Evolutionary conservation across 2,888 invertebrate species (phyloP).

Genomic region (Neoscelio sp.): DNA sequence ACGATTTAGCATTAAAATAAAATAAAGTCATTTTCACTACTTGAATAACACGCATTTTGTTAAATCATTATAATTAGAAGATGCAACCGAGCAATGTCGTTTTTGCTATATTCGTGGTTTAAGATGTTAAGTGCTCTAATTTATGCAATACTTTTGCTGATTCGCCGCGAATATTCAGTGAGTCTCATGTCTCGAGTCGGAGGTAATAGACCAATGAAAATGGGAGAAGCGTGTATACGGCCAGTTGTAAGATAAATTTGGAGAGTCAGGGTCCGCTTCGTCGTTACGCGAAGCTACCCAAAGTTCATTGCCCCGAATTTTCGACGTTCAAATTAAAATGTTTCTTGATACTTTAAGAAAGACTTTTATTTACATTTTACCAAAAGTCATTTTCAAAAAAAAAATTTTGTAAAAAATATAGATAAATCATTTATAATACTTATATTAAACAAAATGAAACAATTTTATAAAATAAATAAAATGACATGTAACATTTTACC

Average conservation of each 20-base stretch:
- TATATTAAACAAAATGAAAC: too few relatives aligned
- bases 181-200: constrained; percentile 46
- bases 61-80: constrained; percentile 25
- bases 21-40: neutral
- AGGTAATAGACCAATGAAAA: constrained; percentile 67
- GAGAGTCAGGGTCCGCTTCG: constrained; percentile 63
- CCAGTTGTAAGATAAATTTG: constrained; percentile 65
- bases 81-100: constrained; percentile 15
- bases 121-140: constrained; percentile 58
- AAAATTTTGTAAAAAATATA: too few relatives aligned
- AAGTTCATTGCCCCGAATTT: constrained; percentile 65
- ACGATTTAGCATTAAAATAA: neutral
- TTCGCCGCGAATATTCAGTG: constrained; percentile 46
- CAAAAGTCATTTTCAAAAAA: too few relatives aligned
- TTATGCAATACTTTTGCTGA: constrained; percentile 54
- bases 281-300: constrained; percentile 48
- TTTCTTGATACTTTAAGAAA: too few relatives aligned
- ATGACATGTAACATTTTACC: too few relatives aligned
- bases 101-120: constrained; percentile 31
- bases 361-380: too few relatives aligned
- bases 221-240: constrained; percentile 62
- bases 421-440: too few relatives aligned
- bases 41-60: neutral
- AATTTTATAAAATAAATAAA: too few relatives aligned
- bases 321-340: constrained; percentile 2